A percentile compares a stretch with the other conserved stretches of the same genome.
Evolutionary conservation across 2,797 vertebrate genomes (phyloP).

Genomic region (Acanthornis magna): DNA sequence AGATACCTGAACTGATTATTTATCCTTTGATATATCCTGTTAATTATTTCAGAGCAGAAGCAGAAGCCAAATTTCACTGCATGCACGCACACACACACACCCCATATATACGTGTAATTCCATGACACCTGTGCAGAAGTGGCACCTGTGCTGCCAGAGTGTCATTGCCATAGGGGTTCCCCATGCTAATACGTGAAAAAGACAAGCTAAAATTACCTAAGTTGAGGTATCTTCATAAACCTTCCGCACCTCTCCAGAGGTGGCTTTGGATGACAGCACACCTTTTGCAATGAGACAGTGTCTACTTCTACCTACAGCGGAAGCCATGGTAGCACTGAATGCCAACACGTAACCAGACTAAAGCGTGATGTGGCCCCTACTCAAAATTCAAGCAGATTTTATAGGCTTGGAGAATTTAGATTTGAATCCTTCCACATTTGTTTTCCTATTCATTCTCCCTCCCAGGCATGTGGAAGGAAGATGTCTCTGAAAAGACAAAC

Average conservation of each 20-base stretch:
- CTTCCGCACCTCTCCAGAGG: not conserved
- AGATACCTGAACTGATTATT: not conserved
- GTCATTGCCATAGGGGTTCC: not conserved
- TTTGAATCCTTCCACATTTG: not conserved
- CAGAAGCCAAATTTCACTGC: not conserved
- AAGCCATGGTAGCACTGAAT: not conserved
- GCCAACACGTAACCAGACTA: not conserved
- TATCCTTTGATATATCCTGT: accelerated
- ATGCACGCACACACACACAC: not conserved
- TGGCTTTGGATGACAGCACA: not conserved
- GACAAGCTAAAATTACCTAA: not conserved
- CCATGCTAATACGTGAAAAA: not conserved
- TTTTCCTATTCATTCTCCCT: not conserved
- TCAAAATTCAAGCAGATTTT: not conserved
- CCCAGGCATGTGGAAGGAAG: not conserved
- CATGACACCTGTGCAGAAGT: not conserved
- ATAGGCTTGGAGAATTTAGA: not conserved
- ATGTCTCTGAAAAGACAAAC: not conserved
- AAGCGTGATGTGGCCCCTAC: not conserved
- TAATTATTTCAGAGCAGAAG: not conserved
- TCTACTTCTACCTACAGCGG: not conserved
- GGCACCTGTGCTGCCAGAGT: not conserved
- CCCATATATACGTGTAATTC: not conserved
- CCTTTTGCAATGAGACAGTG: not conserved
- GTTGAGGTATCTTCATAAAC: not conserved